Base-by-base conservation (phyloP, 1,140 invertebrate species). In the Cephus cinctus region DNA sequence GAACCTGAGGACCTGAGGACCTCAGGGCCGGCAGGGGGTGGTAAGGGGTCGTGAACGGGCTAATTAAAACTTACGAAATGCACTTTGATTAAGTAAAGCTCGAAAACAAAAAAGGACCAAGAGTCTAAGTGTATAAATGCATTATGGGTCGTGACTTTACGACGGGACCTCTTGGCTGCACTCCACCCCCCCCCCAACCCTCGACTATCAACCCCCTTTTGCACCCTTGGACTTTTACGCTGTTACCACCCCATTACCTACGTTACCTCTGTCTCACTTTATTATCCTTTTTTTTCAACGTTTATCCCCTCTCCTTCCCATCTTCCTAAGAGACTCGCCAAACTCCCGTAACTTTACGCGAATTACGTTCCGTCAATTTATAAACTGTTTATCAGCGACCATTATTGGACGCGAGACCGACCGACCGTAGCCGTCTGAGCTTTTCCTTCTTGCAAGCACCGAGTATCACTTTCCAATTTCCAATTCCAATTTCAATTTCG, bases 401-500 rank as follows among this genome's bases (percentile, higher is more conserved):
- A 27, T 27, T 27, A 27, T 27, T n/a, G 25, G 25, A 6, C 25
- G 25, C n/a, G 25, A 27, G n/a, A 27, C n/a, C 25, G 25, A 27
- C n/a, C n/a, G n/a, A n/a, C n/a, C n/a, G n/a, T n/a, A n/a, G n/a
- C n/a, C 25, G 25, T 27, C 25, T 27, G n/a, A 27, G 25, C 25
- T 8, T 27, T 6, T n/a, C n/a, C n/a, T n/a, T n/a, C n/a, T n/a
- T n/a, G n/a, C n/a, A n/a, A n/a, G n/a, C n/a, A n/a, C n/a, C n/a
- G n/a, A n/a, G 50, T 57, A 55, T 61, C 59, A 57, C 53, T 58
- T 51, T 54, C 40, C 48, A 53, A 56, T 58, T 58, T 56, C 53
- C 59, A 61, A 61, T 58, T 61, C 54, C 55, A 57, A 61, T 57
- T 57, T 31, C 58, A 57, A 57, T 60, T 57, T 54, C 54, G 55